Evolutionary conservation across 2,888 invertebrate genomes (phyloP), one percentile per base, ranked within the genome.

Genomic region (Lasiommata megera): DNA sequence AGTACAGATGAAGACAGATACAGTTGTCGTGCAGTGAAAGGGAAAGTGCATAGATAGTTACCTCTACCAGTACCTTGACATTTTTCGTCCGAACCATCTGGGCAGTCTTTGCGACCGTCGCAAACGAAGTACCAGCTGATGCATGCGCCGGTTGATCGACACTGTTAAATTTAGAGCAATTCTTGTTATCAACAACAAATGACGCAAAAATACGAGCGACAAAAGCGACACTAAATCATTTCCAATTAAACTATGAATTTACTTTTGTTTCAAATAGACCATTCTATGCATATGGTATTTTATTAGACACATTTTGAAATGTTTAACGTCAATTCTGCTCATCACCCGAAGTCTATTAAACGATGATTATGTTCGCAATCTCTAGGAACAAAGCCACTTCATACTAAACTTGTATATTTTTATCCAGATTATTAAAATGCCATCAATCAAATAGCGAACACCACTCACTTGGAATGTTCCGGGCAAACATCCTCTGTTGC

Each of bases 121-220:
- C 97, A 97, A 3, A 97, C 96, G 82, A 97, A 97, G 92, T 96
- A 97, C 97, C 97, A 97, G 70, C 96, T 97, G 74, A 97, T 96
- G 81, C 97, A 97, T 11, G 93, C 92, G 0, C 97, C 97, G 52
- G 95, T 94, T 53, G 95, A 95, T 29, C 95, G 95, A 77, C 97
- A 97, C 94, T 97, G 89, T 54, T 90, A 84, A 64, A 11, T 31
- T 31, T 12, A 6, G 1, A 36, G n/a, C 6, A 36, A 31, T 23
- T 23, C n/a, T n/a, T n/a, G 5, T 23, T 23, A 23, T 23, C 23
- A 23, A 5, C 23, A 23, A 23, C 5, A 23, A 23, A 5, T 23
- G 23, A 23, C 5, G 23, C n/a, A n/a, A n/a, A n/a, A n/a, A n/a
- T n/a, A n/a, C n/a, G n/a, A n/a, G n/a, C n/a, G n/a, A n/a, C n/a